These are phyloP conservation scores for Chondrilla cf. caribensis DNA, from an alignment of 37 sponge, comb jelly and placozoan species.

Conservation along the genomic window DNA sequence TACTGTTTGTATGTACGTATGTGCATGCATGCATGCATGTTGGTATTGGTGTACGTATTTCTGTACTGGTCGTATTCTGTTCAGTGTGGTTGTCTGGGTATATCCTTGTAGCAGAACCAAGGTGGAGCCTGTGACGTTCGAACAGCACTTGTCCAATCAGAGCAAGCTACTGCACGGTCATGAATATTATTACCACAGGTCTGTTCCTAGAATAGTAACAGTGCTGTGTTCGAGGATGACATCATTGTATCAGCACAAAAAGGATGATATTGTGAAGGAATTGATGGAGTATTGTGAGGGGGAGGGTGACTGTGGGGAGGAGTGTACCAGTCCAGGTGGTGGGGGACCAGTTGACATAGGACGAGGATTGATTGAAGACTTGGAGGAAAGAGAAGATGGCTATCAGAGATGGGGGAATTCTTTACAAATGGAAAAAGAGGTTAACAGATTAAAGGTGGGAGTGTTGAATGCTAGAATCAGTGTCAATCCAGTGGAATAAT, in stretches of 20 bases:
- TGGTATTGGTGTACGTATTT: not conserved
- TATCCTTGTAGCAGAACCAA: not conserved
- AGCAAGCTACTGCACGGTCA: conserved; percentile 57
- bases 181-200: conserved; percentile 34
- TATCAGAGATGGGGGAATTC: not conserved
- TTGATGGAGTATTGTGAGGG: not conserved
- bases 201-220: conserved; percentile 53
- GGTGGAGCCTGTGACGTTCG: conserved; percentile 7
- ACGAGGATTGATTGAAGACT: not conserved
- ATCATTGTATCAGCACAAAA: not conserved
- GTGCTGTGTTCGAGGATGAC: not conserved
- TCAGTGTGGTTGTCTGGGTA: too few species aligned
- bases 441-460: too few species aligned
- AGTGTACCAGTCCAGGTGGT: not conserved
- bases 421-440: not conserved
- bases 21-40: not conserved
- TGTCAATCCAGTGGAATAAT: too few species aligned
- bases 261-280: not conserved
- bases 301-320: not conserved
- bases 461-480: too few species aligned
- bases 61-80: too few species aligned
- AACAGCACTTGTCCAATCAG: conserved; percentile 55
- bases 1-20: not conserved
- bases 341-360: not conserved
- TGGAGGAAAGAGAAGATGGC: not conserved